Base-by-base conservation (phyloP, 2,888 invertebrate genomes). In the Tortrix viridana region DNA sequence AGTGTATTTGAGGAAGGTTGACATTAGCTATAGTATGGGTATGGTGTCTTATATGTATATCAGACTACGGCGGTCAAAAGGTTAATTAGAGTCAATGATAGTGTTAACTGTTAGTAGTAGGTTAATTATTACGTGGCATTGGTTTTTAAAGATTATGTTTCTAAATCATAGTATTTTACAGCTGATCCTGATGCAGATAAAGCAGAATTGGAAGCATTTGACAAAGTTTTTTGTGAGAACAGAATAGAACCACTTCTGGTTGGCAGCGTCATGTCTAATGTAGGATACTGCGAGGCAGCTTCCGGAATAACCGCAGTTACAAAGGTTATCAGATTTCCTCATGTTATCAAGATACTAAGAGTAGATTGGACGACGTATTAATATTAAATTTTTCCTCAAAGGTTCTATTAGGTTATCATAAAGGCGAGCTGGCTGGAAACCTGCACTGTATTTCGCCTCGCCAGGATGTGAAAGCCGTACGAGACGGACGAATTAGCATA, bases 401-500 rank as follows among this genome's bases (percentile, higher is more conserved):
- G 84, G 74, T 84, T 0, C 64, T 83, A 12, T 86, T 96, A 47
- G 93, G 95, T 0, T 95, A 95, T 88, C 94, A 95, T 76, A 88
- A 89, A 37, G 94, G 94, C 1, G 71, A 86, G 6, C 91, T 96
- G 59, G 95, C 96, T 0, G 94, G 94, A 1, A 97, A 96, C 79
- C 86, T 96, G 23, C 94, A 96, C 79, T 96, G 88, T 76, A 86
- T 91, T 0, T 84, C 77, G 1, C 94, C 96, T 1, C 84, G 92
- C 3, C 79, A 82, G 46, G 92, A 89, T 26, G 74, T 93, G 0
- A 81, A 82, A 26, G 91, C 91, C 12, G 72, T 94, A 9, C 78
- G 81, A 1, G 90, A 93, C 0, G 93, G 93, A 0, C 83, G 88
- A 64, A 81, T 93, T 44, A 74, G 90, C 72, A 92, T 96, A n/a